phyloP scores from a whole-genome alignment of 1,140 invertebrate species.

The Bombus vancouverensis region DNA sequence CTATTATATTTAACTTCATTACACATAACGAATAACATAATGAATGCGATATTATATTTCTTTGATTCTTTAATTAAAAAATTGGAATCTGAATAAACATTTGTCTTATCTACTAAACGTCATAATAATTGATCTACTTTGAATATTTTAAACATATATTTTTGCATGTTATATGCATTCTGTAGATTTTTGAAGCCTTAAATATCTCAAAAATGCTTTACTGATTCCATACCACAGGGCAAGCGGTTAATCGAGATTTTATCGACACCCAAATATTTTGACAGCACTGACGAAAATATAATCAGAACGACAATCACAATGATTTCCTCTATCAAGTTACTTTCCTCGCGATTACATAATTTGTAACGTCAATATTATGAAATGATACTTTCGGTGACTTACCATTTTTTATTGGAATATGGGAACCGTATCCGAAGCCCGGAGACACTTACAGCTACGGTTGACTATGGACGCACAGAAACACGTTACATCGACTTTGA shows the following conservation, averaged over 20 bases:
- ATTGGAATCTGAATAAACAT: too few species aligned
- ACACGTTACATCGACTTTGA: slow-evolving; percentile 58
- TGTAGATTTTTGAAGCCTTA: background rate
- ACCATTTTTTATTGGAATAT: slow-evolving; percentile 30
- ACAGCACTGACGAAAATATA: background rate
- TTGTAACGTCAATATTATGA: background rate
- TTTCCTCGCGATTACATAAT: slow-evolving; percentile 18
- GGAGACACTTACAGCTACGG: slow-evolving; percentile 6
- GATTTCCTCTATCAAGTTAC: background rate
- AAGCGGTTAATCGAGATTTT: background rate
- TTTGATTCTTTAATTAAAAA: too few species aligned
- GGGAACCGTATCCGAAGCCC: slow-evolving; percentile 21
- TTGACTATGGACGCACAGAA: slow-evolving; percentile 53
- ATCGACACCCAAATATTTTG: background rate
- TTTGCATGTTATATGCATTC: background rate
- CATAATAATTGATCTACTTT: background rate
- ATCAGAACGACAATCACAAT: background rate
- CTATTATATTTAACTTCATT: background rate
- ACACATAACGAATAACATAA: background rate
- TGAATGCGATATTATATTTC: background rate
- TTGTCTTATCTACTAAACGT: background rate
- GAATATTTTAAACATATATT: background rate
- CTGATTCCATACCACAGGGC: background rate
- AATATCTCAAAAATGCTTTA: background rate
- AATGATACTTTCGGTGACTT: background rate